A percentile compares a stretch with the other conserved stretches of the same genome.
phyloP scores from a whole-genome alignment of 1,140 invertebrate genomes.

The Pachypsylla venusta region DNA sequence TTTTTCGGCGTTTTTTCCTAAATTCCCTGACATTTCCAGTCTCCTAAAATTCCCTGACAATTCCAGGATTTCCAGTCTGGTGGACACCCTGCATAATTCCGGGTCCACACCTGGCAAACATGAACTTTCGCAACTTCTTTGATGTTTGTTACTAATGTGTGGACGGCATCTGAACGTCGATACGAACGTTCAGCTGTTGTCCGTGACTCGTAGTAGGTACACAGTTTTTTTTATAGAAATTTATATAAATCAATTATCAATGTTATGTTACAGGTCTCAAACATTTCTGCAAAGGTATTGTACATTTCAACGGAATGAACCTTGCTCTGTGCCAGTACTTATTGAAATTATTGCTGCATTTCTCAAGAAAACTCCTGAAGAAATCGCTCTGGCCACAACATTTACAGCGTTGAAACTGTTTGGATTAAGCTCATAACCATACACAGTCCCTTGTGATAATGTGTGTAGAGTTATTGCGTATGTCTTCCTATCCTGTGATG shows the following conservation, averaged over 20 bases:
- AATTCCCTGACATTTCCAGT: too few species aligned
- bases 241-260: slow-evolving; percentile 8
- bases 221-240: slow-evolving; percentile 10
- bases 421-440: slow-evolving; percentile 38
- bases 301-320: slow-evolving; percentile 92
- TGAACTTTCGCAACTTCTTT: slow-evolving; percentile 19
- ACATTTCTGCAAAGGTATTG: slow-evolving; percentile 60
- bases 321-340: slow-evolving; percentile 79
- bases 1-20: too few species aligned
- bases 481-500: too few species aligned
- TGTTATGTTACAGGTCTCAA: slow-evolving; percentile 37
- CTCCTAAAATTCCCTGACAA: too few species aligned
- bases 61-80: too few species aligned
- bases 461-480: too few species aligned
- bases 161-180: too few species aligned
- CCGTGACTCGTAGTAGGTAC: too few species aligned
- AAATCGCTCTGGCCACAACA: slow-evolving; percentile 80
- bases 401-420: slow-evolving; percentile 89
- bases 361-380: slow-evolving; percentile 68
- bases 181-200: too few species aligned
- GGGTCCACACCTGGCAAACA: too few species aligned
- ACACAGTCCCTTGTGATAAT: too few species aligned
- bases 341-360: slow-evolving; percentile 89
- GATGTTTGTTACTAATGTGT: too few species aligned
- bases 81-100: neutral